These are phyloP conservation scores for Aphelocoma coerulescens DNA, from an alignment of 2,113 vertebrate genomes.

Conservation along the genomic window DNA sequence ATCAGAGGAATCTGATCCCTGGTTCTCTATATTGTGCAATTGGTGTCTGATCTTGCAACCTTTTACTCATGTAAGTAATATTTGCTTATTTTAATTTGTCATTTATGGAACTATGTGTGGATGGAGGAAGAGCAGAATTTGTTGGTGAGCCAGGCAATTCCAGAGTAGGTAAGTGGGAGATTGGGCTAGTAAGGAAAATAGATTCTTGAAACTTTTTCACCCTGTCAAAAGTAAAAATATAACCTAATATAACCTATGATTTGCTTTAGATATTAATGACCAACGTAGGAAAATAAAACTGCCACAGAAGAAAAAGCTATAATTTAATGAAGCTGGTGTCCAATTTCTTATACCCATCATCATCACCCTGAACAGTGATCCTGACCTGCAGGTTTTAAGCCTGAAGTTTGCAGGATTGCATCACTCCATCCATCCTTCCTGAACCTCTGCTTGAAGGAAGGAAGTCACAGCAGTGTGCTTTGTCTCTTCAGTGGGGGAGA, in stretches of 20 bases:
- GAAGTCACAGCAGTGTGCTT: not conserved
- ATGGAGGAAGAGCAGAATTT: not conserved
- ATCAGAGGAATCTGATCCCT: not conserved
- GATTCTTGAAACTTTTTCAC: not conserved
- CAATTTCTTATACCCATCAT: not conserved
- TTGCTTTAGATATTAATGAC: not conserved
- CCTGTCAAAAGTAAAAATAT: not conserved
- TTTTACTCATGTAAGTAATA: not conserved
- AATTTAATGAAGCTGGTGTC: not conserved
- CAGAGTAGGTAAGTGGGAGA: not conserved
- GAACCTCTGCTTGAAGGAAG: not conserved
- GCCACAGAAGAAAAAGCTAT: not conserved
- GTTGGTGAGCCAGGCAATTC: not conserved
- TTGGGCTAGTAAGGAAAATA: not conserved
- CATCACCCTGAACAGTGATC: not conserved
- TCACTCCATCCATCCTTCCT: not conserved
- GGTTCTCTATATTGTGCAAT: rapidly evolving
- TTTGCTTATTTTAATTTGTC: not conserved
- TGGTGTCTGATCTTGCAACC: not conserved
- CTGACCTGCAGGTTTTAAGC: not conserved
- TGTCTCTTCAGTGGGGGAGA: not conserved
- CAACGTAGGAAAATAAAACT: rapidly evolving
- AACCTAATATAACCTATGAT: not conserved
- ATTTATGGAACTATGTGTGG: not conserved
- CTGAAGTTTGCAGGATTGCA: not conserved